Percentiles rank a stretch among this genome's conserved stretches.
Conservation (phyloP, 2,113 vertebrate genomes). For the Etheostoma spectabile region DNA sequence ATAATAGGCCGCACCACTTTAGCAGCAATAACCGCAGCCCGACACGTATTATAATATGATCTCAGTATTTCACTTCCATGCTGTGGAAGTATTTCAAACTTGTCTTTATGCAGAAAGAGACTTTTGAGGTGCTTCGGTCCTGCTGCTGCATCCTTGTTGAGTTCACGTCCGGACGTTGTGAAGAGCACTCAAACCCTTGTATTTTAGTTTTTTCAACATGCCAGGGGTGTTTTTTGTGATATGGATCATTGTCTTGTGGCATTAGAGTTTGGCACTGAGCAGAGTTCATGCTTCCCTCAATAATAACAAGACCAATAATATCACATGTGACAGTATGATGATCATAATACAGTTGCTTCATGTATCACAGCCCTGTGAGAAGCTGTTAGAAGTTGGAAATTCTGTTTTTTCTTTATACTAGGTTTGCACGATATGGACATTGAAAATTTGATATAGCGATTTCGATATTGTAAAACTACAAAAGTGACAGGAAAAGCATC, state of each 20-base stretch:
- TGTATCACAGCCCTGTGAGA: background rate
- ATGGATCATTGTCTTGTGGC: background rate
- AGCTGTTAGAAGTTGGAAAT: background rate
- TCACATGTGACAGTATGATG: background rate
- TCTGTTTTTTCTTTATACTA: background rate
- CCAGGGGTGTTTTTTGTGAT: background rate
- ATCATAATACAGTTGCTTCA: background rate
- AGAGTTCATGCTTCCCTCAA: background rate
- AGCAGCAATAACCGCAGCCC: constrained; percentile 19
- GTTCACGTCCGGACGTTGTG: background rate
- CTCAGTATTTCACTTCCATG: background rate
- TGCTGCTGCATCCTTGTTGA: background rate
- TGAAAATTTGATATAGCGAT: no score
- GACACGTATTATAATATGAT: constrained; percentile 2
- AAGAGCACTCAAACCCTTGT: background rate
- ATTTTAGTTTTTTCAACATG: background rate
- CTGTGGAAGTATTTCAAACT: background rate
- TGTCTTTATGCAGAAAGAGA: background rate
- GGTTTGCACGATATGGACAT: no score
- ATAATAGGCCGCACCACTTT: constrained; percentile 18
- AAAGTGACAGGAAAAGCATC: no score
- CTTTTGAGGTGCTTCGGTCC: background rate
- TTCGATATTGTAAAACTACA: no score
- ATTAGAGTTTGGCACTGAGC: background rate
- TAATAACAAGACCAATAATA: background rate